Base-by-base conservation (phyloP, 1,140 invertebrate species). In the Papilio helenus region DNA sequence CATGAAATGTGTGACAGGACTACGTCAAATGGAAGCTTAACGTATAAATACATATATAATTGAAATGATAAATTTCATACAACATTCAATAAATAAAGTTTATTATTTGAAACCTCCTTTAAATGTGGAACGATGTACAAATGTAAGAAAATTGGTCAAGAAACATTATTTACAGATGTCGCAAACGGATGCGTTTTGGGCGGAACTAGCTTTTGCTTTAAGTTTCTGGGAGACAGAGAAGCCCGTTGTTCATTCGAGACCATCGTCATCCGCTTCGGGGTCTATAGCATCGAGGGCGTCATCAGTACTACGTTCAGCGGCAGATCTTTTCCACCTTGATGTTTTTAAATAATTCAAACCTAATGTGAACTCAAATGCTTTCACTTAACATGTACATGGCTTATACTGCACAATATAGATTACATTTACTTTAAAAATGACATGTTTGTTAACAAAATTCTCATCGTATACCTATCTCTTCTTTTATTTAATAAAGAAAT, bases 211-310 rank as follows among this genome's bases (percentile, higher is more conserved):
- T 77, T 97, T 97, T 84, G 95, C 96, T 0, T 81, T 97, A 44
- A 96, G 96, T 80, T 95, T 97, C 81, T 96, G 95, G 95, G 93
- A 95, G 46, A 94, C 94, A 16, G 96, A 95, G 34, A 97, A 97
- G 84, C 96, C 96, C 0, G 95, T 96, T 1, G 87, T 85, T 80
- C 94, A 85, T 87, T 94, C 92, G 16, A 84, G 88, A 3, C 88
- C 91, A 0, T 89, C 91, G 0, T 93, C 93, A 0, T 82, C 89
- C 4, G 88, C 85, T 0, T 92, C 91, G 29, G 86, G 77, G 3
- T 89, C 90, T 2, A 83, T 83, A 16, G 88, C 84, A 4, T 93
- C 92, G 0, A 87, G 93, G 84, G 92, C 93, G 0, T 93, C 93
- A 0, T 94, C 93, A 0, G 92, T 94, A 3, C 82, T 93, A 2